Evolutionary conservation across 1,140 invertebrate genomes (phyloP).

Genomic region (Sinella curviseta): DNA sequence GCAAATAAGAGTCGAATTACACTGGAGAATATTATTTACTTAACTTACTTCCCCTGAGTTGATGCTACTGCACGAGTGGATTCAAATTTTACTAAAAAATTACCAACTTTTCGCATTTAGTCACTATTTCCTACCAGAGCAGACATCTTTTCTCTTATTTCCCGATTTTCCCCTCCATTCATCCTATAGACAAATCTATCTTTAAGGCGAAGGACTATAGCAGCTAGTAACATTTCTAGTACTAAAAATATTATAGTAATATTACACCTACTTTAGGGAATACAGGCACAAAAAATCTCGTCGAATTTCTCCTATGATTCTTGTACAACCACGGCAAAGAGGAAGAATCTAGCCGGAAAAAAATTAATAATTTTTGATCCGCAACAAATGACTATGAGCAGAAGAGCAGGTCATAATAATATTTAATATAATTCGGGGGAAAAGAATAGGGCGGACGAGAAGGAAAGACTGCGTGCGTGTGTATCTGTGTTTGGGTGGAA

Average conservation of each 20-base stretch:
- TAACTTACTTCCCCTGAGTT: too few relatives aligned
- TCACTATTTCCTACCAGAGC: too few relatives aligned
- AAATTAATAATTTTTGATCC: constrained; percentile 13
- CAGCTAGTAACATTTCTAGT: too few relatives aligned
- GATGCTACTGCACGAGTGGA: background rate
- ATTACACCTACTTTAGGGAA: too few relatives aligned
- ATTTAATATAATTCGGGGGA: background rate
- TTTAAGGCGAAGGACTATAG: too few relatives aligned
- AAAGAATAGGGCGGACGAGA: background rate
- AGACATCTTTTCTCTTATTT: too few relatives aligned
- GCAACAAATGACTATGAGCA: constrained; percentile 9
- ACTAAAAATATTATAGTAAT: too few relatives aligned
- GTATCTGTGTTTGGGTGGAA: background rate
- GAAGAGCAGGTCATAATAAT: too few relatives aligned
- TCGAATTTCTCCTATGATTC: too few relatives aligned
- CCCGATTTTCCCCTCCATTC: background rate
- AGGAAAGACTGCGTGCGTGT: too few relatives aligned
- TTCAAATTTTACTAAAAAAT: background rate
- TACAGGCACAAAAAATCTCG: too few relatives aligned
- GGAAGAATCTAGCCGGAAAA: background rate
- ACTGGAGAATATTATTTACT: background rate
- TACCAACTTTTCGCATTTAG: background rate
- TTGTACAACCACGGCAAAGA: too few relatives aligned
- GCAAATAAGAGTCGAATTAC: background rate
- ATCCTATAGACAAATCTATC: background rate